Evolutionary conservation across 2,113 vertebrate genomes (phyloP).

Genomic region (Dolichallabes microphthalmus): DNA sequence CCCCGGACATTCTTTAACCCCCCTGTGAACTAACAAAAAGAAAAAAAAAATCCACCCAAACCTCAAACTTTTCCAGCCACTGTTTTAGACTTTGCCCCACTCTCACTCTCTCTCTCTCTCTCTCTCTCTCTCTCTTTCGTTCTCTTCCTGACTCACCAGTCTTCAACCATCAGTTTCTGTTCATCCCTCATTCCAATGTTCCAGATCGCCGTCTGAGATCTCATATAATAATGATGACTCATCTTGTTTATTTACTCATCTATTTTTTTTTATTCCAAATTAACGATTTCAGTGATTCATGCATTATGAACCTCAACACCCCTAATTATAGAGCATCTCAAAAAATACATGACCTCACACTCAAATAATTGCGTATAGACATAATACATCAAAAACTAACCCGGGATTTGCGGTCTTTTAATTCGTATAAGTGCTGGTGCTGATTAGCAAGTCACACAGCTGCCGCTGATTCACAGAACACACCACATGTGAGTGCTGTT

Average conservation of each 20-base stretch:
- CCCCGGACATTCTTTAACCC: background rate
- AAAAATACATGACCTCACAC: background rate
- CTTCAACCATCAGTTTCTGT: background rate
- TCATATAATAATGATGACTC: background rate
- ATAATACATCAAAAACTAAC: background rate
- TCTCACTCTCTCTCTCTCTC: background rate
- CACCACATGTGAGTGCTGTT: slow-evolving; percentile 26
- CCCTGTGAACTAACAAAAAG: background rate
- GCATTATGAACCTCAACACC: background rate
- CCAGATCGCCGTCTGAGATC: background rate
- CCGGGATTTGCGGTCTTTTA: slow-evolving; percentile 17
- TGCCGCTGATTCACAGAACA: slow-evolving; percentile 38
- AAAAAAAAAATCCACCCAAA: background rate
- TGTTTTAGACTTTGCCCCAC: background rate
- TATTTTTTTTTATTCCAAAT: background rate
- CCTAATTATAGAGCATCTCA: background rate
- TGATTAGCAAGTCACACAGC: slow-evolving; percentile 34
- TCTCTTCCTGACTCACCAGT: slow-evolving; percentile 14
- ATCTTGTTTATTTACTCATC: background rate
- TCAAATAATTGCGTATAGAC: background rate
- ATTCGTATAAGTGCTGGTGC: slow-evolving; percentile 2
- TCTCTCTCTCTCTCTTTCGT: background rate
- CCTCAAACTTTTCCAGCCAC: background rate
- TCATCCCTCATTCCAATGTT: background rate
- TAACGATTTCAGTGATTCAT: slow-evolving; percentile 26